A percentile compares a stretch with the other conserved stretches of the same genome.
These are phyloP conservation scores for Podarcis lilfordi DNA, from an alignment of 2,797 vertebrate genomes.

Conservation along the genomic window DNA sequence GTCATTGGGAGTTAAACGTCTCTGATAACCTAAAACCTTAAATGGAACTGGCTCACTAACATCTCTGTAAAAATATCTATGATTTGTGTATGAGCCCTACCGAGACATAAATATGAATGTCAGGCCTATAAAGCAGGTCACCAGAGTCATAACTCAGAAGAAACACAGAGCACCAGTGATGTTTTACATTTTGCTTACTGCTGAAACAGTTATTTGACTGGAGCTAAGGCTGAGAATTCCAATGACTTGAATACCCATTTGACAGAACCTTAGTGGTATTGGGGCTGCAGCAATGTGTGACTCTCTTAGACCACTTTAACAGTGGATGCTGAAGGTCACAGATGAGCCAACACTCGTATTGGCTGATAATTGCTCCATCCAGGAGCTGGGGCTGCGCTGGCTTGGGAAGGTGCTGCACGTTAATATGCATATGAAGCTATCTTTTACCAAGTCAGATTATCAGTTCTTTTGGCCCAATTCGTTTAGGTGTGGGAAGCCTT, in stretches of 20 bases:
- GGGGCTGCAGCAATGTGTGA: too few relatives aligned
- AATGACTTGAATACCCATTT: not conserved
- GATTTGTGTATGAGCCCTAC: not conserved
- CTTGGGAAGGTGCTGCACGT: not conserved
- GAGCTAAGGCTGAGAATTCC: not conserved
- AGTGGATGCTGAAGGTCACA: not conserved
- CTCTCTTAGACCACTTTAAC: not conserved
- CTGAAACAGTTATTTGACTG: not conserved
- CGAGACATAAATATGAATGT: slow-evolving; percentile 6
- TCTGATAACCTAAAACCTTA: not conserved
- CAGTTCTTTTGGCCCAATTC: not conserved
- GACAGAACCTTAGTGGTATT: not conserved
- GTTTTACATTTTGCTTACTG: not conserved
- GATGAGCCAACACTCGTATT: not conserved
- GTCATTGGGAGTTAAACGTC: not conserved
- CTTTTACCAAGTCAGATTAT: not conserved
- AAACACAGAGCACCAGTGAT: not conserved
- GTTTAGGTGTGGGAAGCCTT: not conserved
- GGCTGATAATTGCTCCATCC: not conserved
- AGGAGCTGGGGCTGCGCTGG: not conserved
- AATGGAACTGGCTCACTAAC: not conserved
- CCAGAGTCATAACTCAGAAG: not conserved
- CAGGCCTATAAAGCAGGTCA: slow-evolving; percentile 5
- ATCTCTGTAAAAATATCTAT: not conserved
- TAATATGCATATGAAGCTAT: not conserved